Evolutionary conservation across 2,888 invertebrate species (phyloP), one percentile per base, ranked within the genome.

Genomic region (Sarcophaga caerulescens): DNA sequence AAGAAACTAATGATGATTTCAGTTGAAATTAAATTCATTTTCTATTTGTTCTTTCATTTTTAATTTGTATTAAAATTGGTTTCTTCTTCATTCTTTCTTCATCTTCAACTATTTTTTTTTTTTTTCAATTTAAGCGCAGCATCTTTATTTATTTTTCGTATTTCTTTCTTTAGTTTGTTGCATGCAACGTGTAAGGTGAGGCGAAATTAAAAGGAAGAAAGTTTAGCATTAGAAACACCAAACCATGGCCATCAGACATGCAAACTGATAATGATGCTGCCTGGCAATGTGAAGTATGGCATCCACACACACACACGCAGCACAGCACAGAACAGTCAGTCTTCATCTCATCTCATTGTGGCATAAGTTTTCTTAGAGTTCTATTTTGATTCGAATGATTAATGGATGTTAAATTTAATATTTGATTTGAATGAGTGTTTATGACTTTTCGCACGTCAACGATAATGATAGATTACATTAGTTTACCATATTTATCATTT

Each of bases 201-300:
- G 45, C 62, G 66, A 84, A 81, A 81, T 81, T 84, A 81, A 86
- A 81, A 84, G 81, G 84, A 86, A 78, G 84, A 84, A 86, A 81
- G 84, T 78, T 78, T 19, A 76, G 14, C 12, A 11, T 44, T 57
- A 45, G 65, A 25, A 45, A 23, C 52, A 19, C 10, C 12, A 45
- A n/a, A 25, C 8, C 35, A 35, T 25, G n/a, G 47, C 17, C 45
- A 17, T 45, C 75, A 65, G 66, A 78, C 86, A 86, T 84, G 84
- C 86, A 86, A 86, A 70, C 85, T 85, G 80, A 83, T 77, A 86
- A 86, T 84, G 81, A 84, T 77, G 84, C 17, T 52, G 52, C 14
- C 14, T 3, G 12, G 47, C 11, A 47, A 12, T 4, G 12, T 12
- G 11, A 3, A n/a, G n/a, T 47, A 12, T 47, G 10, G 47, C 47